These are phyloP conservation scores for Perognathus longimembris DNA, from an alignment of 2,113 vertebrate species.

Conservation along the genomic window DNA sequence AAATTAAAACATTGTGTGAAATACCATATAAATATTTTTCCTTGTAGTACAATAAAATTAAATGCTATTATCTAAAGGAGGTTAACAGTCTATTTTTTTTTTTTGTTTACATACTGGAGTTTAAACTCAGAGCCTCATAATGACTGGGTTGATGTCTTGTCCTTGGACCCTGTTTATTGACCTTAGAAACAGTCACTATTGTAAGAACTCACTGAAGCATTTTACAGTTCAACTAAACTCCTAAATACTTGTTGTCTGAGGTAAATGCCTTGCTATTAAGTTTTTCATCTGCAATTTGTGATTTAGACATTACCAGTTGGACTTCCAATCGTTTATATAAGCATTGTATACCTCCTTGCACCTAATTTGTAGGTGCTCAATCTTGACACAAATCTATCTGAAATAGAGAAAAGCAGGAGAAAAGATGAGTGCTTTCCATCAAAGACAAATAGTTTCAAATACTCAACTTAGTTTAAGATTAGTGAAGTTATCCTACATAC, in stretches of 20 bases:
- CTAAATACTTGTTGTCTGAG: background rate
- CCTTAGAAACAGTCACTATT: constrained; percentile 25
- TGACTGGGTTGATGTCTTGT: no score
- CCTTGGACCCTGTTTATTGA: constrained; percentile 17
- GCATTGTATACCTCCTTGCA: constrained; percentile 29
- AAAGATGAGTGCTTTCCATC: background rate
- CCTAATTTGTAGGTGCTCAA: background rate
- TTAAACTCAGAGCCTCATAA: no score
- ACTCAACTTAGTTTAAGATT: background rate
- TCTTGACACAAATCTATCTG: constrained; percentile 6
- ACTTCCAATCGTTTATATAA: background rate
- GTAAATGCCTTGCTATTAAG: constrained; percentile 16
- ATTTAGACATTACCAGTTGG: constrained; percentile 10
- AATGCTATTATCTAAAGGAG: no score
- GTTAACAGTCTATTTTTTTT: no score
- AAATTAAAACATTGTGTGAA: no score
- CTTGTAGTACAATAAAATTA: no score
- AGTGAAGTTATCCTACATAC: background rate
- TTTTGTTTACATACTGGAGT: no score
- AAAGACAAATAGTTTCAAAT: constrained; percentile 26
- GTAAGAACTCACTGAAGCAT: constrained; percentile 5
- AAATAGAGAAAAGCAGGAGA: background rate
- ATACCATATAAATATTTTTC: no score
- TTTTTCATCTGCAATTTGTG: constrained; percentile 2
- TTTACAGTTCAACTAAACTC: constrained; percentile 18